Percentiles rank a stretch among this genome's conserved stretches.
These are phyloP conservation scores for Sakesphorus luctuosus DNA, from an alignment of 2,113 vertebrate genomes.

Conservation along the genomic window DNA sequence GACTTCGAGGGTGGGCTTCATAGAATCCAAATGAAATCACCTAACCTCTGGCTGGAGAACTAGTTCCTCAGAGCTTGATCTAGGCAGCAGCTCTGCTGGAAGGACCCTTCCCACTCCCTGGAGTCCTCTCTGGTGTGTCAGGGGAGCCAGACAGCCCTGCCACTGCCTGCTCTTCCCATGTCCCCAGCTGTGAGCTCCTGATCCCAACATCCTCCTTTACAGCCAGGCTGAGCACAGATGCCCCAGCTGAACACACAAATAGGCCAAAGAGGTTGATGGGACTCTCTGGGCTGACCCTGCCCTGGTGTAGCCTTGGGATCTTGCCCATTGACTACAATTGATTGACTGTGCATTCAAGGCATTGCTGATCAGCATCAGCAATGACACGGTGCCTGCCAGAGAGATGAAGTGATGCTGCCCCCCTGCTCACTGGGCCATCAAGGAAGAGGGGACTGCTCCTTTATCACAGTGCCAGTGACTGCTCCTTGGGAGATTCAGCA, in stretches of 20 bases:
- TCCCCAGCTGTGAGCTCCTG: not conserved
- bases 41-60: not conserved
- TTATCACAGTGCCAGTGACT: rapidly evolving
- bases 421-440: not conserved
- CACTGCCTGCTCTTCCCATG: rapidly evolving
- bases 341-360: too few relatives aligned
- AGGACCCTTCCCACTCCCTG: not conserved
- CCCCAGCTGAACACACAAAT: not conserved
- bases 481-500: not conserved
- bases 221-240: not conserved
- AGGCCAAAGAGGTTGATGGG: rapidly evolving
- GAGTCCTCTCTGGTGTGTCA: not conserved
- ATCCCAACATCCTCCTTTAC: rapidly evolving
- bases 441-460: not conserved
- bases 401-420: not conserved
- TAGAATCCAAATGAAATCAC: not conserved
- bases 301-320: not conserved
- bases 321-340: not conserved
- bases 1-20: not conserved
- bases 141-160: not conserved
- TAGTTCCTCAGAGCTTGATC: not conserved
- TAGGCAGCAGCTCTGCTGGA: not conserved
- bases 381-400: not conserved
- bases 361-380: not conserved
- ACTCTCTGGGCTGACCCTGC: not conserved